phyloP scores from a whole-genome alignment of 2,888 invertebrate species.

The Calameuta idolon region DNA sequence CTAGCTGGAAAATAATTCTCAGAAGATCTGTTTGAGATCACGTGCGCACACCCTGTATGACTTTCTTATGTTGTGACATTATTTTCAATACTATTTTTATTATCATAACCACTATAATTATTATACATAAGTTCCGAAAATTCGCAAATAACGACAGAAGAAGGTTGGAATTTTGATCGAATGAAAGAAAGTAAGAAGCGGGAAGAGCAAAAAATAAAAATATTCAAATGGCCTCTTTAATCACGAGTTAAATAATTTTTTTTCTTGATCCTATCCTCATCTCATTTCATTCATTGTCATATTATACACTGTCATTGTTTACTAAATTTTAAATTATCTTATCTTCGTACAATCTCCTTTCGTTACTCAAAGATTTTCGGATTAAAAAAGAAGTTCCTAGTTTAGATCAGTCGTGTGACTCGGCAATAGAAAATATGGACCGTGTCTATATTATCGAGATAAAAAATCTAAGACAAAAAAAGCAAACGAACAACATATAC shows the following conservation, averaged over 20 bases:
- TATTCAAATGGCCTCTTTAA: background rate
- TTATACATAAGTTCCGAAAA: background rate
- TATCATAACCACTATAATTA: background rate
- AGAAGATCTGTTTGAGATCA: background rate
- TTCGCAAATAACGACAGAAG: background rate
- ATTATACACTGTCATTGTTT: background rate
- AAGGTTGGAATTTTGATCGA: background rate
- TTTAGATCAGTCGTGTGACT: conserved; percentile 40
- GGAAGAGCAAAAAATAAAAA: background rate
- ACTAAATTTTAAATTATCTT: background rate
- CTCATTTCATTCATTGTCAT: background rate
- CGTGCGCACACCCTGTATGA: background rate
- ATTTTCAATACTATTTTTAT: background rate
- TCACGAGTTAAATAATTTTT: background rate
- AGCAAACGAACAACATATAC: background rate
- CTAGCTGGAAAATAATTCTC: background rate
- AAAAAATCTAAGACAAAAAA: background rate
- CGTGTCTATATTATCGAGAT: background rate
- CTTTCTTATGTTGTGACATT: background rate
- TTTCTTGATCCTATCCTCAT: background rate
- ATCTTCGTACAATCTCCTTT: background rate
- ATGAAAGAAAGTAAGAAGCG: background rate
- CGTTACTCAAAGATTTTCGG: background rate
- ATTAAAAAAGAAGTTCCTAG: conserved; percentile 31
- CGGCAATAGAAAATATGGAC: background rate